These are phyloP conservation scores for Aeoliscus strigatus DNA, from an alignment of 2,797 vertebrate genomes.

Conservation along the genomic window DNA sequence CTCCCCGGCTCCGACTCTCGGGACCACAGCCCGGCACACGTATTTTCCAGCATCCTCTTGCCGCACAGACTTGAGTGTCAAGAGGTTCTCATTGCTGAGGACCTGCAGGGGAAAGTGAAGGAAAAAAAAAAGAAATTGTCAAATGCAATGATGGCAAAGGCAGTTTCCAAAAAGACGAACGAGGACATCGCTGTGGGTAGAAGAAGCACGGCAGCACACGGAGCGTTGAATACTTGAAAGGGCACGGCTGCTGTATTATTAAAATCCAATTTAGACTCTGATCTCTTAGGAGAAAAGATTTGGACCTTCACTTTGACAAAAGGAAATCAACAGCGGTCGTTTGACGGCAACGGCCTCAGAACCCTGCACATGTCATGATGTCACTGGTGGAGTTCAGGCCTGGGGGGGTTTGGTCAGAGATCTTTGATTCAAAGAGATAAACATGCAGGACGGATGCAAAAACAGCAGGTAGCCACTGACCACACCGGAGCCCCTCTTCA, in stretches of 20 bases:
- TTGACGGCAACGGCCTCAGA: conserved; percentile 9
- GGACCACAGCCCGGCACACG: conserved; percentile 92
- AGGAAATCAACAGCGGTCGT: conserved; percentile 33
- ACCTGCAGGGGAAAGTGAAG: conserved; percentile 75
- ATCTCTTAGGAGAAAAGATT: conserved; percentile 46
- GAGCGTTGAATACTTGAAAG: conserved; percentile 63
- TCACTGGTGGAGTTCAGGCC: too few relatives aligned
- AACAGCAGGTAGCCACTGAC: too few relatives aligned
- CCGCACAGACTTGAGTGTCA: conserved; percentile 89
- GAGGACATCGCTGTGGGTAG: conserved; percentile 17
- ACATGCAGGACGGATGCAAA: too few relatives aligned
- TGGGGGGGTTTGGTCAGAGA: too few relatives aligned
- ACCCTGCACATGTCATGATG: background rate
- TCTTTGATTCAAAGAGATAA: background rate
- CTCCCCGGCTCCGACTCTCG: conserved; percentile 90
- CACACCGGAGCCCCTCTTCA: conserved; percentile 96
- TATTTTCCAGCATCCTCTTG: conserved; percentile 98
- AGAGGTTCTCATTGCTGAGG: conserved; percentile 93
- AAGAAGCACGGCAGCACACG: conserved; percentile 30
- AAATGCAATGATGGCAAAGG: conserved; percentile 37
- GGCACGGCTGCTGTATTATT: conserved; percentile 76
- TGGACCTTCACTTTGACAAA: conserved; percentile 61
- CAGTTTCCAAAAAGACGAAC: conserved; percentile 25
- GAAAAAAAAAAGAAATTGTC: conserved; percentile 25
- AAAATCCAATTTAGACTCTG: conserved; percentile 77